Evolutionary conservation across 2,113 vertebrate species (phyloP), one percentile per base, ranked within the genome.

Genomic region (Hippocampus barbouri): DNA sequence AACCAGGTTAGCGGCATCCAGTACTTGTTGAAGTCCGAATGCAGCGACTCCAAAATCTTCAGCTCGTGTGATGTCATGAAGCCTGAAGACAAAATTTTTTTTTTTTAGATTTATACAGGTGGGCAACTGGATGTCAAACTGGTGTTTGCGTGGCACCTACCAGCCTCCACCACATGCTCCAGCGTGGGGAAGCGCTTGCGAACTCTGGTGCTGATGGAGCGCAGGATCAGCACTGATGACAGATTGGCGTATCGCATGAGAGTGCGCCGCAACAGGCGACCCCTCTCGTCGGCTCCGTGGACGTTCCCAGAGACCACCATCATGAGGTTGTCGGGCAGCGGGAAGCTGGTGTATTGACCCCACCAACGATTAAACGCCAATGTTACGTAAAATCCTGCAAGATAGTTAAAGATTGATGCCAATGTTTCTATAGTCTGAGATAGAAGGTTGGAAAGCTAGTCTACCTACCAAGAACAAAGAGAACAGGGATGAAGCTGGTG

Each of bases 1-100:
- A 96, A 96, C 95, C 96, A 97, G 1, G 95, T 91, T 1, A 95
- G 87, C 9, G 95, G 96, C 74, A 98, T 93, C 94, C 95, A 96
- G 90, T 96, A 98, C 78, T 97, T 97, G 89, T 97, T 96, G 82
- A 95, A 97, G 78, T 96, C 94, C 0, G 94, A 97, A 80, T 94
- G 89, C 41, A 96, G 90, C 23, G 92, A 93, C 75, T 97, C 93
- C 0, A 92, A 93, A 40, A 90, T 93, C 66, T 92, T 92, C 67
- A 83, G 86, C 83, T 96, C 94, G 0, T 92, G 89, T 56, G 87
- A 75, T 0, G 92, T 96, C 93, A 95, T 96, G 68, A 96, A 97
- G 43, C 96, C 95, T 96, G 87, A 4, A 51, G 18, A 69, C 27
- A 76, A 59, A 25, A 9, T 61, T 20, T 7, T 5, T 49, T 49